Conservation (phyloP, 1,140 invertebrate genomes). For the Thaumatotibia leucotreta region DNA sequence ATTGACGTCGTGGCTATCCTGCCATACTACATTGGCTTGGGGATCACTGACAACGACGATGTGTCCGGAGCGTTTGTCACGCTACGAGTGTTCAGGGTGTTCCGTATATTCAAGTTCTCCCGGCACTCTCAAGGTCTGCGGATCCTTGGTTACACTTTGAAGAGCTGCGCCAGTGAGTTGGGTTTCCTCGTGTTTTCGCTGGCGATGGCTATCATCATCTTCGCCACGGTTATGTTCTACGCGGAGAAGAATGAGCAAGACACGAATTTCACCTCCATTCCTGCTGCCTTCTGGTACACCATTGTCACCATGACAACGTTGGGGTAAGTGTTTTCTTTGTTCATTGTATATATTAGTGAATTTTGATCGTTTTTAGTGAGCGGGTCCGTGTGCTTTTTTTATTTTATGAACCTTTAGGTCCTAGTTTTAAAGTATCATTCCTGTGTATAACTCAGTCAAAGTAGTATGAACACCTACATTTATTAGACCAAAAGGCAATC, state of each 20-base stretch:
- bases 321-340: constrained; percentile 87
- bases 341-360: too few relatives aligned
- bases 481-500: too few relatives aligned
- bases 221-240: constrained; percentile 99
- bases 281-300: constrained; percentile 99
- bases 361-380: too few relatives aligned
- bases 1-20: constrained; percentile 99
- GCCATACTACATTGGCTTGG: constrained; percentile 99
- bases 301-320: constrained; percentile 99
- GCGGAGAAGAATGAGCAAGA: constrained; percentile 98
- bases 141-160: constrained; percentile 99
- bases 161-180: constrained; percentile 99
- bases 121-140: constrained; percentile 98
- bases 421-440: too few relatives aligned
- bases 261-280: constrained; percentile 99
- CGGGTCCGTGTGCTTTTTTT: too few relatives aligned
- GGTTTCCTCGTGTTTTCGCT: constrained; percentile 99
- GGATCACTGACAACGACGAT: constrained; percentile 97
- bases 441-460: too few relatives aligned
- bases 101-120: constrained; percentile 99
- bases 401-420: too few relatives aligned
- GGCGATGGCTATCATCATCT: constrained; percentile 99
- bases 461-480: too few relatives aligned
- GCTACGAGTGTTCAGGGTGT: constrained; percentile 98
- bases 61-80: constrained; percentile 99